Conservation (phyloP, 1,140 invertebrate species). For the Drosophila pruinosa region DNA sequence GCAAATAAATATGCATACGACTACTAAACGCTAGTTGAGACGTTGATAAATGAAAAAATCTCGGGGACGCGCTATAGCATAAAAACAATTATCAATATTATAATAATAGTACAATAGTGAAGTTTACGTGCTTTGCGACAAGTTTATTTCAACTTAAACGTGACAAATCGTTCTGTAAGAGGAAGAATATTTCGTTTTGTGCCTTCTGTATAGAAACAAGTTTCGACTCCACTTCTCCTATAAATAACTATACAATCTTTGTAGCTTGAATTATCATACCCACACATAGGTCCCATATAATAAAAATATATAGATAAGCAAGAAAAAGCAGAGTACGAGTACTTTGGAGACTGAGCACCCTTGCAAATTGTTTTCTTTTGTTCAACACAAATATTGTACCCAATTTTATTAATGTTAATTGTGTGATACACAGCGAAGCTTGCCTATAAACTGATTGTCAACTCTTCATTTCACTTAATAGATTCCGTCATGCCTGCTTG, state of each 20-base stretch:
- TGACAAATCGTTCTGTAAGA: background rate
- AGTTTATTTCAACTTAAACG: background rate
- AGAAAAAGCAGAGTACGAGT: too few species aligned
- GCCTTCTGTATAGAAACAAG: background rate
- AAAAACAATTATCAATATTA: background rate
- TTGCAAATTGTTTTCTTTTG: background rate
- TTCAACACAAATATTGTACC: background rate
- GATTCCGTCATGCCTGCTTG: background rate
- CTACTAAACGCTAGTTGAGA: background rate
- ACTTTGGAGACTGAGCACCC: background rate
- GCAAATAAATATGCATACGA: background rate
- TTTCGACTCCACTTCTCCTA: background rate
- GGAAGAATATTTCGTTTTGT: background rate
- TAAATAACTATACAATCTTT: background rate
- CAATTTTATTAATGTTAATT: background rate
- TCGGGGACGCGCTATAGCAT: background rate
- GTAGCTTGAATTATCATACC: background rate
- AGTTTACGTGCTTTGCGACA: constrained; percentile 1
- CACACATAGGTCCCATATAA: background rate
- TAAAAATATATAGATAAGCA: background rate
- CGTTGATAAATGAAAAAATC: background rate
- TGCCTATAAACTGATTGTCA: background rate
- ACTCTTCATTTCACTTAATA: background rate
- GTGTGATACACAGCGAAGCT: background rate
- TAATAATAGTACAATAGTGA: background rate